A percentile compares a stretch with the other conserved stretches of the same genome.
phyloP scores from a whole-genome alignment of 92 coral and sea anemone genomes.

The Porites divaricata region DNA sequence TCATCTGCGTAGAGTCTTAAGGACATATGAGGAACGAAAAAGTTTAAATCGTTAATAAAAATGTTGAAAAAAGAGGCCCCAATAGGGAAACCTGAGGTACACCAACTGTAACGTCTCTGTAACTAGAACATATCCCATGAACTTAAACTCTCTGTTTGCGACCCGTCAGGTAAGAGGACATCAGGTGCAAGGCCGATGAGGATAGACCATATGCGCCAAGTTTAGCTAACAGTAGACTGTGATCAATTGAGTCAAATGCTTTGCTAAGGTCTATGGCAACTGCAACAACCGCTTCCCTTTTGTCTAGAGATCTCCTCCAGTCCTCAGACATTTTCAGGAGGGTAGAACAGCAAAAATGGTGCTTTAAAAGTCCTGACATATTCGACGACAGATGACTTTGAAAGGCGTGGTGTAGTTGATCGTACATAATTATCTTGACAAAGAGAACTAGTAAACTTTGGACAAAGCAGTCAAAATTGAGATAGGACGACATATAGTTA shows the following conservation, averaged over 20 bases:
- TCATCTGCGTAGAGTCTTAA: background rate
- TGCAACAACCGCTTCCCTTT: conserved; percentile 29
- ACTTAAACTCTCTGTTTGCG: too few species aligned
- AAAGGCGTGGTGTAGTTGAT: too few species aligned
- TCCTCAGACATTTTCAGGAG: conserved; percentile 46
- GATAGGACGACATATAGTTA: conserved; percentile 50
- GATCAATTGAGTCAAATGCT: background rate
- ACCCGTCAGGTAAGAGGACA: conserved; percentile 32
- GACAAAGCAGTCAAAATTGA: conserved; percentile 42
- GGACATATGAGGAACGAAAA: background rate
- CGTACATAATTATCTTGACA: too few species aligned
- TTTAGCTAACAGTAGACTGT: conserved; percentile 41
- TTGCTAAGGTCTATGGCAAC: conserved; percentile 51
- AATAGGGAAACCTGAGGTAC: too few species aligned
- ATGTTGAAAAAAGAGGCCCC: background rate
- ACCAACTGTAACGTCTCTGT: too few species aligned
- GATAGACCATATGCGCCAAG: conserved; percentile 50
- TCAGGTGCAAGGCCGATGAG: conserved; percentile 32
- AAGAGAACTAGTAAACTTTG: too few species aligned
- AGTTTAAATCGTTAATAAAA: background rate
- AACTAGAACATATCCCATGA: too few species aligned
- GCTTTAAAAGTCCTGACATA: conserved; percentile 50
- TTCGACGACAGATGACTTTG: background rate
- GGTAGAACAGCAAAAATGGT: conserved; percentile 52
- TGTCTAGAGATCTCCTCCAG: conserved; percentile 2